These are phyloP conservation scores for Struthio camelus DNA, from an alignment of 2,113 vertebrate species.

Conservation along the genomic window DNA sequence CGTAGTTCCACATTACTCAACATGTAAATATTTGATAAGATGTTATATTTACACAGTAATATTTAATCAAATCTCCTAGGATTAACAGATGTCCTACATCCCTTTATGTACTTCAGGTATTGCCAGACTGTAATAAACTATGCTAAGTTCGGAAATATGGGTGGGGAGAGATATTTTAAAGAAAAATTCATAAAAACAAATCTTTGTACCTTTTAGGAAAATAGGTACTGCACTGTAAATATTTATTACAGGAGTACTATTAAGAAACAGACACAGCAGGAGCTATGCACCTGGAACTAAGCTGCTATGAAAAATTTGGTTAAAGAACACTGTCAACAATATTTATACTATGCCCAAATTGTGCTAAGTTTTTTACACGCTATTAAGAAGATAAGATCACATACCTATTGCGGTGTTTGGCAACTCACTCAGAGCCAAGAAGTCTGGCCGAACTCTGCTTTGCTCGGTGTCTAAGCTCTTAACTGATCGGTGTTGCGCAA, in stretches of 20 bases:
- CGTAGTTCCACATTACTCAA: neutral
- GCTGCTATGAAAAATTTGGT: constrained; percentile 53
- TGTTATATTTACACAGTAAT: constrained; percentile 41
- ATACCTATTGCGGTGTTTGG: constrained; percentile 36
- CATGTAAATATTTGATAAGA: constrained; percentile 41
- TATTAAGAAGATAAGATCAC: constrained; percentile 56
- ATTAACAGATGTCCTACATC: constrained; percentile 29
- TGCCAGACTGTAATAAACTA: constrained; percentile 25
- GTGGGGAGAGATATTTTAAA: constrained; percentile 34
- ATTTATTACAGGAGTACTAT: constrained; percentile 46
- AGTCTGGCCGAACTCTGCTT: neutral
- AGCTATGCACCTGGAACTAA: constrained; percentile 31
- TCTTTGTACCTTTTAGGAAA: neutral
- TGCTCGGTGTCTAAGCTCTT: neutral
- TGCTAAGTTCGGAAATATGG: constrained; percentile 29
- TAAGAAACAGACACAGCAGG: constrained; percentile 49
- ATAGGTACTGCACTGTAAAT: constrained; percentile 43
- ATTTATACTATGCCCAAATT: constrained; percentile 15
- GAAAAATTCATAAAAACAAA: constrained; percentile 51
- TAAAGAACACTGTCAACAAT: constrained; percentile 65
- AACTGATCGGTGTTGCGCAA: neutral
- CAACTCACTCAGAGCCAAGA: constrained; percentile 31
- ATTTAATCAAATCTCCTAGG: constrained; percentile 39
- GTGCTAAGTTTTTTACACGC: constrained; percentile 22
- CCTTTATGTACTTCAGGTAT: neutral